These are phyloP conservation scores for Willowsia nigromaculata DNA, from an alignment of 2,888 invertebrate species.

Conservation along the genomic window DNA sequence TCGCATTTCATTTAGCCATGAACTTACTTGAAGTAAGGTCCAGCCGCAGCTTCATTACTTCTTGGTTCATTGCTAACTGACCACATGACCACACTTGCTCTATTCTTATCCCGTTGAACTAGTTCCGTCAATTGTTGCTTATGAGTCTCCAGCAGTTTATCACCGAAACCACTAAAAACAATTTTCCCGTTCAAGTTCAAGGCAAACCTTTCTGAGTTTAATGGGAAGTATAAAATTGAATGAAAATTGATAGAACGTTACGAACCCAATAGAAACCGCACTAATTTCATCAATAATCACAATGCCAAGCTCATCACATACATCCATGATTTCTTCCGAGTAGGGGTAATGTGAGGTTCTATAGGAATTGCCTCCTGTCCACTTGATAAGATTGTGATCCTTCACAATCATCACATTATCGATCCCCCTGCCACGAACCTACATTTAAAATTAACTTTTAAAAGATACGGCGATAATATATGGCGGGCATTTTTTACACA, in stretches of 20 bases:
- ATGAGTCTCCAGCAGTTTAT: conserved; percentile 88
- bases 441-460: too few relatives aligned
- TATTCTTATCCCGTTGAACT: conserved; percentile 94
- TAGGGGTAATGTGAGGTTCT: conserved; percentile 99
- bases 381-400: conserved; percentile 95
- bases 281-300: conserved; percentile 98
- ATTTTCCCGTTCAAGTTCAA: neutral
- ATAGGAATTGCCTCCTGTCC: conserved; percentile 93
- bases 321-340: conserved; percentile 93
- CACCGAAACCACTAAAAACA: conserved; percentile 80
- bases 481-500: too few relatives aligned
- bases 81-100: conserved; percentile 97
- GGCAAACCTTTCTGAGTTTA: neutral
- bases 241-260: too few relatives aligned
- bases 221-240: neutral
- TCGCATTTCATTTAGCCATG: too few relatives aligned
- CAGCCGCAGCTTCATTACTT: conserved; percentile 86
- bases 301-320: conserved; percentile 94
- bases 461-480: too few relatives aligned
- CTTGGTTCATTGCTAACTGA: conserved; percentile 97
- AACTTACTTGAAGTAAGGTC: conserved; percentile 92
- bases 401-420: conserved; percentile 92
- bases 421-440: conserved; percentile 96
- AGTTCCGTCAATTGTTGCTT: conserved; percentile 92
- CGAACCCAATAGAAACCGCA: conserved; percentile 94